Base-by-base conservation (phyloP, 2,113 vertebrate genomes). In the Urocolius indicus region DNA sequence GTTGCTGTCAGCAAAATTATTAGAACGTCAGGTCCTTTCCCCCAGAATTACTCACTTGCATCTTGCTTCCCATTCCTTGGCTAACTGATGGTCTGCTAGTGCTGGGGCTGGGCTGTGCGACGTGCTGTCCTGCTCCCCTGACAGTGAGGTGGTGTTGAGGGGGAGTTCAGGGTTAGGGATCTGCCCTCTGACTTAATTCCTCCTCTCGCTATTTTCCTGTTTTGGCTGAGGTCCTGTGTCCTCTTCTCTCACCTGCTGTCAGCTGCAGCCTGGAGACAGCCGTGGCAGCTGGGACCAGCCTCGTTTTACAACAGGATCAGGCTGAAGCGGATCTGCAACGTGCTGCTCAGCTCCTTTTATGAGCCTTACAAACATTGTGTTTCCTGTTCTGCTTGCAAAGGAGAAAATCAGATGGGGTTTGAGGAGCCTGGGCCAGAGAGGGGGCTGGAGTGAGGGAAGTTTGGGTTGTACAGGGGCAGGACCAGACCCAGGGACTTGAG, bases 391-490 rank as follows among this genome's bases (percentile, higher is more conserved):
- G 48, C 71, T 59, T n/a, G 34, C 55, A 58, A 15, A 36, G 41
- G 26, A 63, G 52, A 46, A 23, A 45, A 23, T 22, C 9, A 20
- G 32, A 5, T 10, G 7, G 34, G 7, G 5, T 38, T 72, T 85
- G 38, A 41, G 38, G 38, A 41, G 38, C 12, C 38, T 41, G 38
- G 38, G 38, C 38, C 38, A 41, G 38, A 34, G 75, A 38, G 38
- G 16, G 2, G 3, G 27, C 26, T 77, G 87, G 55, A 43, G 24
- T 11, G 1, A 2, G 30, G 46, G 54, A n/a, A 0, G 0, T 30
- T 32, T 7, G 14, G n/a, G 24, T 23, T 32, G 41, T 38, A 29
- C 34, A 34, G 22, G 15, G 12, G 23, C 79, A 83, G 54, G 45
- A 34, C 29, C 21, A 66, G 58, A 76, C 38, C 19, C 45, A 45